These are phyloP conservation scores for Athrips mouffetella DNA, from an alignment of 2,888 invertebrate species.

Conservation along the genomic window DNA sequence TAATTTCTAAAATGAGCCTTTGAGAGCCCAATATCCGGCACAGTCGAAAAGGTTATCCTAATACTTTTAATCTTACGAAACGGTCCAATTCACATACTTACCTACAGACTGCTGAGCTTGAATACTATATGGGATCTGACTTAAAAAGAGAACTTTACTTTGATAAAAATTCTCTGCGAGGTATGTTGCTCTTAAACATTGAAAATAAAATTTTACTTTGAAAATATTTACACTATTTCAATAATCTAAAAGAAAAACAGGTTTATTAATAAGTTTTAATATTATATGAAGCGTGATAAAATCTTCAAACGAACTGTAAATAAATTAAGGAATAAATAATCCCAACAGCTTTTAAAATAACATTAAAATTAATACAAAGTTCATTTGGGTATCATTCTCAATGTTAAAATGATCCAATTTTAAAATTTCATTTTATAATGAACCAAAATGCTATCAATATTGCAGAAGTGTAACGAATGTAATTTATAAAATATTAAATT, in stretches of 20 bases:
- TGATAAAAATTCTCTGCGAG: neutral
- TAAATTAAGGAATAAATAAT: neutral
- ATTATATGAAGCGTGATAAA: too few species aligned
- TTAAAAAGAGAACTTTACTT: too few species aligned
- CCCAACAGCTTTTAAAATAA: too few species aligned
- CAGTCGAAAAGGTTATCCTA: constrained; percentile 4
- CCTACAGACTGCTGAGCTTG: neutral
- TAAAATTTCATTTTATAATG: neutral
- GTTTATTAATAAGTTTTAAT: too few species aligned
- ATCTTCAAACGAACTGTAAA: neutral
- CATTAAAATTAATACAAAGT: too few species aligned
- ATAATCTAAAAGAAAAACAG: too few species aligned
- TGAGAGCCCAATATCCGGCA: neutral
- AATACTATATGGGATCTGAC: neutral
- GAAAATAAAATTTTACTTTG: too few species aligned
- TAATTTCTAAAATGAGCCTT: neutral
- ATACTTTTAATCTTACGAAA: constrained; percentile 12
- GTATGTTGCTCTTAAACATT: too few species aligned
- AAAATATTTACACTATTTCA: too few species aligned
- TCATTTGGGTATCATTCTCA: too few species aligned
- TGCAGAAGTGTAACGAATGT: neutral
- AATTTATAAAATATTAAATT: too few species aligned
- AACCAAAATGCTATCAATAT: neutral
- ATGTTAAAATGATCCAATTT: neutral
- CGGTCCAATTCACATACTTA: neutral